Percentiles rank a stretch among this genome's conserved stretches.
Evolutionary conservation across 2,888 invertebrate genomes (phyloP).

Genomic region (Liopterus haemorrhoidalis): DNA sequence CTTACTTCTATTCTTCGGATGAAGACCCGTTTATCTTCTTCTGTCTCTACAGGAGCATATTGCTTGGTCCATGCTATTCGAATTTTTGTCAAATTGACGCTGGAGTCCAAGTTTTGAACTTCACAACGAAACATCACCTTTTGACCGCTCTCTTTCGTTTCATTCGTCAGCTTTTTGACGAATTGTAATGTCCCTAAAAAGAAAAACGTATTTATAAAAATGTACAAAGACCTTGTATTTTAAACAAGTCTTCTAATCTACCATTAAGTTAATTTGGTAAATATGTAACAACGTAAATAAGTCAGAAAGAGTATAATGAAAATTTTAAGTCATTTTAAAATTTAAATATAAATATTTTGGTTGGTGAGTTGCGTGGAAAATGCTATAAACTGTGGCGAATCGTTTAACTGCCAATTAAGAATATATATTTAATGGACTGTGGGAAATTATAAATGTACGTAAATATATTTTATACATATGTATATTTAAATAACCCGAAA

Average conservation of each 20-base stretch:
- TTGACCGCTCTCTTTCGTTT: slow-evolving; percentile 55
- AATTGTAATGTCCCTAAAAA: slow-evolving; percentile 50
- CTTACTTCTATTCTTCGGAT: slow-evolving; percentile 39
- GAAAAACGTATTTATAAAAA: slow-evolving; percentile 5
- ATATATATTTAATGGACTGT: no score
- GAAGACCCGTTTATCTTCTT: slow-evolving; percentile 45
- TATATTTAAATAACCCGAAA: no score
- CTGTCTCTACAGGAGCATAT: slow-evolving; percentile 48
- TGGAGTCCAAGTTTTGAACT: slow-evolving; percentile 45
- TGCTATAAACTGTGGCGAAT: no score
- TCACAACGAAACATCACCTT: slow-evolving; percentile 59
- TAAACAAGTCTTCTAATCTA: neutral
- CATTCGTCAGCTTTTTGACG: slow-evolving; percentile 50
- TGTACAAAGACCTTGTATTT: neutral
- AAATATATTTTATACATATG: no score
- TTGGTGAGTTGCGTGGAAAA: no score
- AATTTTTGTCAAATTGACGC: slow-evolving; percentile 51
- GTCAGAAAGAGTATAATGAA: no score
- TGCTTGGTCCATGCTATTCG: slow-evolving; percentile 59
- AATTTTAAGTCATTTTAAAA: no score
- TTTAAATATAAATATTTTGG: no score
- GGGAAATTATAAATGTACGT: no score
- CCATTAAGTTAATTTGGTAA: no score
- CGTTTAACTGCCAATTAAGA: no score
- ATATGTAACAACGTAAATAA: no score